phyloP scores from a whole-genome alignment of 2,888 invertebrate genomes.

The Smittia aterrima region DNA sequence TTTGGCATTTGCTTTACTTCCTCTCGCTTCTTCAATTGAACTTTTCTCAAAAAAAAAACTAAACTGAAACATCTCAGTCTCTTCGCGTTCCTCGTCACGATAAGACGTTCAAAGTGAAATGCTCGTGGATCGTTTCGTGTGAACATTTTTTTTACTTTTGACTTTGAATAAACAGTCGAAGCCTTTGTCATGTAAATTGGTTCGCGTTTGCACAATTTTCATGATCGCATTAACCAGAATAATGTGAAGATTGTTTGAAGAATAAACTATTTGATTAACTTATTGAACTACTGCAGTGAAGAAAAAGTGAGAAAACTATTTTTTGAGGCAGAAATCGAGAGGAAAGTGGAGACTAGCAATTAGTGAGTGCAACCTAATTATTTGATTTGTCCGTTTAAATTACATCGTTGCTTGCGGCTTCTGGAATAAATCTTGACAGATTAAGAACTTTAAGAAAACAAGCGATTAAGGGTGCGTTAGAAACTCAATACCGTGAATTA shows the following conservation, averaged over 20 bases:
- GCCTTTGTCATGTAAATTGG: not conserved
- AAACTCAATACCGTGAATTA: not conserved
- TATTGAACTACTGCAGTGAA: no score
- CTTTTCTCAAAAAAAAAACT: not conserved
- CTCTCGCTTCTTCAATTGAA: not conserved
- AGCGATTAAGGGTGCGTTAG: not conserved
- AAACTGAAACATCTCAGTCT: slow-evolving; percentile 36
- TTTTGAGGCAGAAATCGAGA: not conserved
- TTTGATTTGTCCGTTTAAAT: no score
- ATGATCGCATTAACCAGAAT: not conserved
- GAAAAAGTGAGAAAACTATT: not conserved
- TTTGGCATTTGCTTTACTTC: not conserved
- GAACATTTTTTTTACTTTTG: not conserved
- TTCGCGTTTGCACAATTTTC: not conserved
- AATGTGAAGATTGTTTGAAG: not conserved
- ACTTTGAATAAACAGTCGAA: not conserved
- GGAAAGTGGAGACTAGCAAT: slow-evolving; percentile 7
- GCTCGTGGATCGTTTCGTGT: not conserved
- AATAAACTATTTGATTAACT: no score
- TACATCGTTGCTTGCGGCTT: no score
- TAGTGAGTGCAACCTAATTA: slow-evolving; percentile 35
- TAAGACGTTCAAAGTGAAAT: slow-evolving; percentile 25
- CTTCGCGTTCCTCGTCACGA: slow-evolving; percentile 16
- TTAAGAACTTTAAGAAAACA: no score
- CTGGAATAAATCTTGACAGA: not conserved